Evolutionary conservation across 2,888 invertebrate genomes (phyloP), one percentile per base, ranked within the genome.

Genomic region (Stenchaetothrips biformis): DNA sequence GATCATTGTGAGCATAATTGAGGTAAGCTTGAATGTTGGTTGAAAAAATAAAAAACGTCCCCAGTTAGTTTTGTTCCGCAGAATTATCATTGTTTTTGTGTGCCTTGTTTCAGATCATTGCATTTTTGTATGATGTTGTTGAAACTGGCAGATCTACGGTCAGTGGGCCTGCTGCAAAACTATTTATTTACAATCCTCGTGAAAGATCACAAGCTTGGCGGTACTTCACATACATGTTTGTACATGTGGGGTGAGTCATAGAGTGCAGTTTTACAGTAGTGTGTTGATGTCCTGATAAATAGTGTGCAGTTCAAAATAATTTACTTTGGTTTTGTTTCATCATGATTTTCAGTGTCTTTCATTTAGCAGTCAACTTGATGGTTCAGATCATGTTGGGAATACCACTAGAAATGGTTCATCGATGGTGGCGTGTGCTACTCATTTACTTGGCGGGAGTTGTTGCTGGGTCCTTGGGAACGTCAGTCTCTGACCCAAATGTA

Each of bases 361-460:
- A 99, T 87, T 89, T 99, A 62, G 88, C 95, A 82, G 95, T 96
- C 85, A 99, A 99, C 87, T 89, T 98, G 47, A 87, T 96, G 80
- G 95, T 98, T 82, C 98, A 99, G 87, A 89, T 99, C 81, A 90
- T 98, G 86, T 90, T 99, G 81, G 99, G 99, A 0, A 91, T 98
- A 13, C 97, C 98, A 0, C 87, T 99, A 82, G 99, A 99, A 88
- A 93, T 99, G 92, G 98, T 98, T 0, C 98, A 99, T 87, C 92
- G 93, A 83, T 96, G 96, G 93, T 97, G 97, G 96, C 90, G 98
- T 79, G 94, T 99, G 8, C 88, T 93, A 0, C 87, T 93, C 16
- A 93, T 97, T 49, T 97, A 97, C 86, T 86, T 94, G 67, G 92
- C 94, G 0, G 96, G 96, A 0, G 96, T 96, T 0, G 87, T 93